Conservation (phyloP, 2,797 vertebrate genomes). For the Percopsis omiscomaycus region DNA sequence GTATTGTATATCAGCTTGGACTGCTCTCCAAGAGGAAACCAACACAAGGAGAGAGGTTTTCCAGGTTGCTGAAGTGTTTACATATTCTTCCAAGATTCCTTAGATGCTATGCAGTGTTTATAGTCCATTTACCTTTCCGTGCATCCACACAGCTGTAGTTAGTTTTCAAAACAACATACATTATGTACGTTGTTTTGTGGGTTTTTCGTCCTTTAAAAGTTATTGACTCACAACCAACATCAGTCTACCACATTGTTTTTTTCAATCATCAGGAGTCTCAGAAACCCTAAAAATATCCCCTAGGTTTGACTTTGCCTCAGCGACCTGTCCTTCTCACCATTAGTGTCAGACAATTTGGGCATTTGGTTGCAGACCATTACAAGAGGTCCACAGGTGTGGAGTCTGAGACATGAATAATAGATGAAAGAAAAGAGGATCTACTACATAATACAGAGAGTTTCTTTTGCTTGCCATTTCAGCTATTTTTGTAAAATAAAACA, state of each 20-base stretch:
- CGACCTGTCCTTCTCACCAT: slow-evolving; percentile 23
- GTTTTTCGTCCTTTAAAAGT: no score
- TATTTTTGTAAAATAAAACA: slow-evolving; percentile 53
- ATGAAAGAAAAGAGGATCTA: slow-evolving; percentile 58
- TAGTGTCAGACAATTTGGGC: slow-evolving; percentile 28
- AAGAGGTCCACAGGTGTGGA: slow-evolving; percentile 46
- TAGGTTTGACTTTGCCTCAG: slow-evolving; percentile 44
- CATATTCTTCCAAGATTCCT: no score
- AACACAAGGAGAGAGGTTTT: no score
- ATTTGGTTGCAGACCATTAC: slow-evolving; percentile 42
- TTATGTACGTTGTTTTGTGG: no score
- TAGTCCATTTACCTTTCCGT: no score
- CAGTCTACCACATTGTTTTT: slow-evolving; percentile 3
- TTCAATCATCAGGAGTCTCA: slow-evolving; percentile 23
- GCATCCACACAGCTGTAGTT: no score
- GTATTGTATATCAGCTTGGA: no score
- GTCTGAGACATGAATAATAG: slow-evolving; percentile 62
- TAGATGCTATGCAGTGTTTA: no score
- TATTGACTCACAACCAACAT: no score
- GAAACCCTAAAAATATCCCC: slow-evolving; percentile 32
- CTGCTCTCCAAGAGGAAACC: no score
- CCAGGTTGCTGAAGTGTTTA: no score
- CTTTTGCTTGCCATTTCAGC: slow-evolving; percentile 53
- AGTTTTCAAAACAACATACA: no score
- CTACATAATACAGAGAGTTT: slow-evolving; percentile 56